Base-by-base conservation (phyloP, 2,113 vertebrate genomes). In the Globicephala melas region DNA sequence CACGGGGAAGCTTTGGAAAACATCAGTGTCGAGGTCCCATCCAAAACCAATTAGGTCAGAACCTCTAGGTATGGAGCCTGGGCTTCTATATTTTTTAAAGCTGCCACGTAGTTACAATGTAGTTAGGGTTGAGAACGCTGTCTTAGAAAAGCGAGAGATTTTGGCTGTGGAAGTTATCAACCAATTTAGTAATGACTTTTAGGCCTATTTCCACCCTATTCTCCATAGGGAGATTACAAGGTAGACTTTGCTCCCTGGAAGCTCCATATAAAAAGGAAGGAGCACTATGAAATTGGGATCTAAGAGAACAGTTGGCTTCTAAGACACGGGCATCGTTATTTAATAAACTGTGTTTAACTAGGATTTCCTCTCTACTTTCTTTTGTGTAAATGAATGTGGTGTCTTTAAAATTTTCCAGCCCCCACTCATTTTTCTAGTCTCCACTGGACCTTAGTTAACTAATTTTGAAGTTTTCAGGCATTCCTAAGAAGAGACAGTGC, bases 401-500 rank as follows among this genome's bases (percentile, higher is more conserved):
- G 93, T 95, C 80, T 89, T 95, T 80, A 71, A 89, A 81, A 83
- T 53, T 91, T 89, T 94, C 74, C 55, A 87, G 23, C 97, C 98
- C 96, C 95, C 84, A 84, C 85, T 93, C 96, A 18, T 95, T 98
- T 98, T 98, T 91, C 96, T 97, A 58, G 95, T 85, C 89, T 97
- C 80, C 41, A 31, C 33, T 96, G 92, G 63, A 95, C 83, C 89
- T 93, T 96, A 74, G 73, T 96, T 98, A 95, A 96, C 92, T 95
- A 98, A 96, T 92, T 96, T 96, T 97, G 87, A 97, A 97, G 68
- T 97, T 96, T 97, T 96, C 83, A 98, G 81, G 83, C 98, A 96
- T 97, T 98, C 0, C 0, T 88, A 97, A 96, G 89, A 97, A 95
- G 95, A 97, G 94, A 91, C 93, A 85, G 86, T 0, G 1, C 95